Evolutionary conservation across 2,113 vertebrate species (phyloP).

Genomic region (Prunella fulvescens): DNA sequence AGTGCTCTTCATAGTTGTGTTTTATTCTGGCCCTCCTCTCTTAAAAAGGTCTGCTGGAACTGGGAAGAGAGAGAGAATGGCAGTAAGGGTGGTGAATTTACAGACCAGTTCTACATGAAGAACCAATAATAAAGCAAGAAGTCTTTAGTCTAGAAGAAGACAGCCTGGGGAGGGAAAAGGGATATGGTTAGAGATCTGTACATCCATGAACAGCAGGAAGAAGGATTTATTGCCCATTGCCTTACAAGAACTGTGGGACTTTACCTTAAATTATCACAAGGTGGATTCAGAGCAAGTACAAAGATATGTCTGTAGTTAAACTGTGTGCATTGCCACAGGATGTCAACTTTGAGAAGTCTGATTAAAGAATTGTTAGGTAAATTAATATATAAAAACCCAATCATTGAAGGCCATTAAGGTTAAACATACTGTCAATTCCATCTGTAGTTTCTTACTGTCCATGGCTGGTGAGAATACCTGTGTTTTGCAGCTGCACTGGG

Average conservation of each 20-base stretch:
- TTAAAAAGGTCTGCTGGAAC: not conserved
- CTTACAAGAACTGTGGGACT: not conserved
- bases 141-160: not conserved
- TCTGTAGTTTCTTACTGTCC: not conserved
- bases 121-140: not conserved
- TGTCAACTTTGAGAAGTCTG: not conserved
- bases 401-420: not conserved
- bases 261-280: not conserved
- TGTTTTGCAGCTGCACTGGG: not conserved
- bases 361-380: not conserved
- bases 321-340: not conserved
- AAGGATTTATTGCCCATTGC: not conserved
- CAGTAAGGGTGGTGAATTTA: not conserved
- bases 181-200: not conserved
- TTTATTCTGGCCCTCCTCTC: not conserved
- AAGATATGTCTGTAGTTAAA: not conserved
- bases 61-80: not conserved
- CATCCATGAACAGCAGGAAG: not conserved
- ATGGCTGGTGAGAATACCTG: not conserved
- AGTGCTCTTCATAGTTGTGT: not conserved
- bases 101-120: not conserved
- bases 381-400: not conserved
- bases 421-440: not conserved
- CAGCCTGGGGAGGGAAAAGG: not conserved
- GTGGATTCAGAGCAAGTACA: not conserved